phyloP scores from a whole-genome alignment of 2,113 vertebrate species.

The Gulo gulo region DNA sequence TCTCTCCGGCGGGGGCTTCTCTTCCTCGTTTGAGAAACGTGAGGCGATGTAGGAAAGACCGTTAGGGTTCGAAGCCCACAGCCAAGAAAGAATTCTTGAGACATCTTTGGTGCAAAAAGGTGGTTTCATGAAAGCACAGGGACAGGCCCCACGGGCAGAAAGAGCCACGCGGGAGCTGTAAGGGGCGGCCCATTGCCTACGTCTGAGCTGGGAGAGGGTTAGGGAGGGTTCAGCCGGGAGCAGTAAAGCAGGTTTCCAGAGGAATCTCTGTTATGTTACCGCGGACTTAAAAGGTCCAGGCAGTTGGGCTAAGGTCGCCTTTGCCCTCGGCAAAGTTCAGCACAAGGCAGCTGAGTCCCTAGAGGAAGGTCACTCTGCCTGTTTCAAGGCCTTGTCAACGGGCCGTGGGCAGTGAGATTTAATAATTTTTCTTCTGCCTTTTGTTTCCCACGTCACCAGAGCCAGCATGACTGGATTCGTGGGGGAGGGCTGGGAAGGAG shows the following conservation, averaged over 20 bases:
- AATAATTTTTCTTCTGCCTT: background rate
- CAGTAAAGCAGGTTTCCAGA: background rate
- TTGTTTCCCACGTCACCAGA: background rate
- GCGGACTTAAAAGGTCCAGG: background rate
- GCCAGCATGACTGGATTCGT: background rate
- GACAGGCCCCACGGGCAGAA: background rate
- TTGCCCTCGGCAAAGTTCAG: background rate
- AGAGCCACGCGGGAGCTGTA: no score
- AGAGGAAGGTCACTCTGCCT: background rate
- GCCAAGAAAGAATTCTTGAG: background rate
- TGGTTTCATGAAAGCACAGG: background rate
- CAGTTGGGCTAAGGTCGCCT: background rate
- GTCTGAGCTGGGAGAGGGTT: background rate
- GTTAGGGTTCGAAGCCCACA: background rate
- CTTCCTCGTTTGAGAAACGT: background rate
- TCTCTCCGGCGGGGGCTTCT: background rate
- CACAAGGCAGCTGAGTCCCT: background rate
- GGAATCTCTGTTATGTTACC: background rate
- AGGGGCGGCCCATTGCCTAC: no score
- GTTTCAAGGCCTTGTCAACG: background rate
- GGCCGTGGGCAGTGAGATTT: background rate
- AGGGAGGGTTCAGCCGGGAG: background rate
- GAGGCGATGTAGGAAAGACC: background rate
- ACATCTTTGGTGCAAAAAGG: background rate
- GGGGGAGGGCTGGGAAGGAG: background rate